Conservation (phyloP, 2,888 invertebrate species). For the Onthophagus sagittarius region DNA sequence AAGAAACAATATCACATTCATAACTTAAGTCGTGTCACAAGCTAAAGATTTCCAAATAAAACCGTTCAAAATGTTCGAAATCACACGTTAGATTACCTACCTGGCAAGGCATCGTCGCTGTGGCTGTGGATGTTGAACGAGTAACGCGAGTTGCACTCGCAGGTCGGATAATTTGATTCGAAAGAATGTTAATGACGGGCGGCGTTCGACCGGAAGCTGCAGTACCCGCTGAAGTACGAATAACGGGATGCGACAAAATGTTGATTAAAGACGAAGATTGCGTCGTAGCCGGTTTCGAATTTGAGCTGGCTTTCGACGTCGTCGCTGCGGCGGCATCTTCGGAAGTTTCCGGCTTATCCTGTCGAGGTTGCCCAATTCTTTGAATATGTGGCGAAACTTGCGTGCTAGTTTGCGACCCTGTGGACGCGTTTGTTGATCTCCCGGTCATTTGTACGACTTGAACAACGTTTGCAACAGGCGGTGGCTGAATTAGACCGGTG, state of each 20-base stretch:
- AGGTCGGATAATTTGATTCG: conserved; percentile 45
- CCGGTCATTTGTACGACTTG: conserved; percentile 47
- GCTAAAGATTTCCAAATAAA: too few species aligned
- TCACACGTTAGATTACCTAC: not conserved
- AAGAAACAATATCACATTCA: too few species aligned
- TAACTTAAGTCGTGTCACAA: too few species aligned
- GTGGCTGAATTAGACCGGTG: conserved; percentile 58
- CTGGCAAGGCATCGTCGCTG: conserved; percentile 32
- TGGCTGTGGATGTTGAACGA: conserved; percentile 31
- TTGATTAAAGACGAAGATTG: conserved; percentile 52
- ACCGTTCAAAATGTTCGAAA: too few species aligned
- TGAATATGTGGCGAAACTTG: conserved; percentile 51
- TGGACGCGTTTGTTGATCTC: conserved; percentile 35
- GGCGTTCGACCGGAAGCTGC: conserved; percentile 37
- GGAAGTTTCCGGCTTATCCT: conserved; percentile 39
- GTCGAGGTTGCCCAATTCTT: conserved; percentile 48
- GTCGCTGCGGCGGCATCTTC: conserved; percentile 26
- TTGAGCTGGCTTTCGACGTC: conserved; percentile 20
- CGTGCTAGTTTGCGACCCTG: conserved; percentile 46
- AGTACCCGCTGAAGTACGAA: conserved; percentile 42
- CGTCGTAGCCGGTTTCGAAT: conserved; percentile 38
- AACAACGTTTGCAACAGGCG: conserved; percentile 45
- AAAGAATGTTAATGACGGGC: conserved; percentile 46
- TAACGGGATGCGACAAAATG: conserved; percentile 53
- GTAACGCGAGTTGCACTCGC: conserved; percentile 33